Percentiles rank a stretch among this genome's conserved stretches.
phyloP scores from a whole-genome alignment of 2,113 vertebrate species.

The Cochlearius cochlearius region DNA sequence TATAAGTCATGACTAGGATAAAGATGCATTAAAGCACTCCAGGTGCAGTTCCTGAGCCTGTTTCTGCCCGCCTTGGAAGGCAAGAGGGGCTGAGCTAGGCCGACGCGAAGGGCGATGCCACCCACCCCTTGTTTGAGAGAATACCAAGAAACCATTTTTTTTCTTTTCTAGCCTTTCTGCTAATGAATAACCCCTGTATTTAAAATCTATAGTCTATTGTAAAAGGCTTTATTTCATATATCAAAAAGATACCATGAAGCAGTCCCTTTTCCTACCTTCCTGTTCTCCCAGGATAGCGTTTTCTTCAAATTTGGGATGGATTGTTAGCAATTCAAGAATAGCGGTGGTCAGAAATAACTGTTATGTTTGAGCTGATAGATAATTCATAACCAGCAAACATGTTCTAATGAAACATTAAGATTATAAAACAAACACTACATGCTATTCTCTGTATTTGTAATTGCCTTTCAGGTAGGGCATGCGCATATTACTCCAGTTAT shows the following conservation, averaged over 20 bases:
- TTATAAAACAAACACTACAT: background rate
- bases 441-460: background rate
- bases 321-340: background rate
- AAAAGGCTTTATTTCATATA: background rate
- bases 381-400: conserved; percentile 33
- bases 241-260: background rate
- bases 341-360: background rate
- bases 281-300: background rate
- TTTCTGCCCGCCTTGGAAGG: background rate
- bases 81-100: background rate
- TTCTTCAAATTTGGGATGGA: background rate
- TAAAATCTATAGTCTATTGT: background rate
- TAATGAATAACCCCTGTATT: background rate
- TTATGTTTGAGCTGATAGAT: conserved; percentile 13
- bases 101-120: background rate
- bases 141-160: background rate
- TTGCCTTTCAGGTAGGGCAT: background rate
- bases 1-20: background rate
- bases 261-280: background rate
- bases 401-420: background rate
- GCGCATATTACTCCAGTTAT: background rate
- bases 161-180: background rate
- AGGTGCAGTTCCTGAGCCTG: background rate
- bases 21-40: background rate
- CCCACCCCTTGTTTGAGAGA: background rate